phyloP scores from a whole-genome alignment of 2,888 invertebrate genomes.

The Ceratothoa steindachneri region DNA sequence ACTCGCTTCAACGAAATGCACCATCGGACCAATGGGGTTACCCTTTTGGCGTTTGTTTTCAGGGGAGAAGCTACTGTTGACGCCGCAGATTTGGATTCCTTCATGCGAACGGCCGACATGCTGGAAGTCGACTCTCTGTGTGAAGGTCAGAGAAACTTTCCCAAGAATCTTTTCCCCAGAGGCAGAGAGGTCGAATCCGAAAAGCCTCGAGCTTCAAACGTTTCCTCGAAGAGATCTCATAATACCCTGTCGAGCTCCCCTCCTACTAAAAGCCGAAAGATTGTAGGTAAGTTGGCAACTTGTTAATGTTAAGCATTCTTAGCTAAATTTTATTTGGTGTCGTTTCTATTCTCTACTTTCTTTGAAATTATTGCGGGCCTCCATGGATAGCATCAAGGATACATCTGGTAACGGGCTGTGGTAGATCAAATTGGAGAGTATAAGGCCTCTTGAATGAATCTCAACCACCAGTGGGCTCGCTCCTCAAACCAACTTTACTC shows the following conservation, averaged over 20 bases:
- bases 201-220: neutral
- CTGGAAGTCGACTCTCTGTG: constrained; percentile 40
- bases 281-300: neutral
- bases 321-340: too few species aligned
- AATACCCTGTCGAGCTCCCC: neutral
- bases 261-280: neutral
- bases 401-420: too few species aligned
- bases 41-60: constrained; percentile 3
- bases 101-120: constrained; percentile 44
- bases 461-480: too few species aligned
- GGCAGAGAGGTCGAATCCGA: neutral
- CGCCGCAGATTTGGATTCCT: constrained; percentile 40
- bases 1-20: too few species aligned
- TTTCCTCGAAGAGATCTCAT: neutral
- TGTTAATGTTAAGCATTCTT: too few species aligned
- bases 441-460: too few species aligned
- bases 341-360: too few species aligned
- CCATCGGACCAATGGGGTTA: too few species aligned
- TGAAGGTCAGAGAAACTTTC: constrained; percentile 35
- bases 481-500: too few species aligned
- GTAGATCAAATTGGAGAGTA: too few species aligned
- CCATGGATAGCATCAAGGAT: too few species aligned
- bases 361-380: too few species aligned
- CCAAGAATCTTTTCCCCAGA: constrained; percentile 7
- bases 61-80: constrained; percentile 46